Evolutionary conservation across 2,888 invertebrate genomes (phyloP).

Genomic region (Entomobrya multifasciata): DNA sequence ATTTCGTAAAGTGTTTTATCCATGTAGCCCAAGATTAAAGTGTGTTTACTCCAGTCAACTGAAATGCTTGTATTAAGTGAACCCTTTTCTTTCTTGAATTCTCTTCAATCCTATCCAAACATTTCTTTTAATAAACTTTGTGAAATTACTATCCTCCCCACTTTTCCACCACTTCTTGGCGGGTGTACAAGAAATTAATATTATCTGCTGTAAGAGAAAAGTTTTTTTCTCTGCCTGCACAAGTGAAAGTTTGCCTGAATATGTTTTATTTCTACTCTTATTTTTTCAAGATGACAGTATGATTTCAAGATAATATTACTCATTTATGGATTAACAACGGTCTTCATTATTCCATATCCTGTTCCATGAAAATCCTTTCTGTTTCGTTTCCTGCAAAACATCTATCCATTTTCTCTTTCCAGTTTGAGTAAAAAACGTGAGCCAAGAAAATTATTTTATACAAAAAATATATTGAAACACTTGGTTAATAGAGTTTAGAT

Average conservation of each 20-base stretch:
- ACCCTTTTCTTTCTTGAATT: background rate
- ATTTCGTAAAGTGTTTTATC: no score
- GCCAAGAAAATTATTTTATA: slow-evolving; percentile 6
- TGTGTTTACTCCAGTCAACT: no score
- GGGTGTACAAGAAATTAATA: slow-evolving; percentile 42
- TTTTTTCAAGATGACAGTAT: background rate
- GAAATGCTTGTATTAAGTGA: background rate
- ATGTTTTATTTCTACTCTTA: background rate
- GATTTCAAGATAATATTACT: background rate
- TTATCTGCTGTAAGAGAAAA: background rate
- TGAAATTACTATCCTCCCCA: background rate
- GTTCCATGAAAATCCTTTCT: background rate
- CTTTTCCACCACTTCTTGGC: slow-evolving; percentile 20
- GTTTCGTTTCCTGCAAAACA: background rate
- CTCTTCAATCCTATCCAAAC: slow-evolving; percentile 8
- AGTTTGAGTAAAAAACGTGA: background rate
- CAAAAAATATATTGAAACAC: background rate
- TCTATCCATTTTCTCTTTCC: background rate
- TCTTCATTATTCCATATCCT: slow-evolving; percentile 30
- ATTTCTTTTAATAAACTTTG: slow-evolving; percentile 11
- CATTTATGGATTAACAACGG: slow-evolving; percentile 17
- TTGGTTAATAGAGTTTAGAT: no score
- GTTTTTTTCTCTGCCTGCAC: background rate
- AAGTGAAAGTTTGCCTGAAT: slow-evolving; percentile 15
- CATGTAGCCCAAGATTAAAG: no score